Base-by-base conservation (phyloP, 30 jellyfish, hydroid and myxozoan species). In the Clytia hemisphaerica region DNA sequence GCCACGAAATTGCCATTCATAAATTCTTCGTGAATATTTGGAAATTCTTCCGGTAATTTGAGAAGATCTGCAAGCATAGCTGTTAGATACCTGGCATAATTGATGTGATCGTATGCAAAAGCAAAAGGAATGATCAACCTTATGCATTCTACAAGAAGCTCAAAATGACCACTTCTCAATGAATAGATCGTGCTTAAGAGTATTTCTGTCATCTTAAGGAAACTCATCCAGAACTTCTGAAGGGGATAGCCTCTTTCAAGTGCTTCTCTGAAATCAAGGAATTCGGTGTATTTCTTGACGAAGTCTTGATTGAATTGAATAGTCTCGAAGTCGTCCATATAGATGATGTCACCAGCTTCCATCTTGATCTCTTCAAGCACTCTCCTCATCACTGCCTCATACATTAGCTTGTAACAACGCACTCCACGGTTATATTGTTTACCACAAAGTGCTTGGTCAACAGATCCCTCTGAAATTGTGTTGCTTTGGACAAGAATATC, bases 391-490 rank as follows among this genome's bases (percentile, higher is more conserved):
- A 59, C 25, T 34, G 78, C 84, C 62, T 78, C 85, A 37, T 49
- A 78, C 72, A 53, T 40, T 24, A 78, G 28, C 35, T 78, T 78
- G 78, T 65, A 72, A 69, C 55, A 1, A 49, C 84, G 58, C 18
- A 67, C 71, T 0, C 76, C 85, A 6, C 92, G 2, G 63, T 78
- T 78, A 78, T 78, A 77, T 15, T 36, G 32, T 37, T 78, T 63
- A 2, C 85, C 85, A 16, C n/a, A 45, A n/a, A 78, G 19, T 2
- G 71, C 85, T 40, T 58, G 67, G 78, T 78, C 85, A n/a, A 66
- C 61, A 16, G 92, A 78, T 24, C 92, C 92, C 26, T 65, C 75
- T 24, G 84, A 70, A 24, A 67, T 53, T 45, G 68, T 46, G 21
- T 57, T 85, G 53, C 79, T 48, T 40, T 78, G 85, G 29, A 53